Conservation (phyloP, 2,797 vertebrate species). For the Galagoides demidoff region DNA sequence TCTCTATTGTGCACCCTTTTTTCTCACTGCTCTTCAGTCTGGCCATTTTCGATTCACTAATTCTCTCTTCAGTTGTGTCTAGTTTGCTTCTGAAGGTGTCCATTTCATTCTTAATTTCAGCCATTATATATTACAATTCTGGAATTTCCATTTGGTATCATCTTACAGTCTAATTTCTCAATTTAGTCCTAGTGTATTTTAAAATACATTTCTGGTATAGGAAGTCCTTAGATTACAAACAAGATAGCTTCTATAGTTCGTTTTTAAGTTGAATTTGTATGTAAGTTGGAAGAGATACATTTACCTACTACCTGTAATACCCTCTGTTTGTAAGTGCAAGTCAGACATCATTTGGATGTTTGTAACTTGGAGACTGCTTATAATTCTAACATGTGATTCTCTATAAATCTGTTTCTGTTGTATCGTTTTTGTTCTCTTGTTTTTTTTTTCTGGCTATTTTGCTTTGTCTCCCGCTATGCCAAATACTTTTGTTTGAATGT, state of each 20-base stretch:
- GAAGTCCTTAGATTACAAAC: too few species aligned
- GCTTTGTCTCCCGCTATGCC: neutral
- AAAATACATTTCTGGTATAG: slow-evolving; percentile 10
- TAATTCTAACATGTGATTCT: slow-evolving; percentile 16
- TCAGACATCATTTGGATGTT: too few species aligned
- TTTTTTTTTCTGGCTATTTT: neutral
- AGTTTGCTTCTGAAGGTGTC: neutral
- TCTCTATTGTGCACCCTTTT: slow-evolving; percentile 16
- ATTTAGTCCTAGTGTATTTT: slow-evolving; percentile 17
- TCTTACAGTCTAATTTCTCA: neutral
- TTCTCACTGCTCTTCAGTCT: neutral
- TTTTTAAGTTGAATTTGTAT: too few species aligned
- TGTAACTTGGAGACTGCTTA: too few species aligned
- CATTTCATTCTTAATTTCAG: slow-evolving; percentile 36
- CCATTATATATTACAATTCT: neutral
- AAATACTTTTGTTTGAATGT: slow-evolving; percentile 17
- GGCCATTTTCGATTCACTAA: slow-evolving; percentile 34
- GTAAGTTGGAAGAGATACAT: too few species aligned
- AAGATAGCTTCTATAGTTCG: too few species aligned
- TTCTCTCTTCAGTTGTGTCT: slow-evolving; percentile 30
- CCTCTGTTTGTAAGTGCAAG: too few species aligned
- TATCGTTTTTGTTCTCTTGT: neutral
- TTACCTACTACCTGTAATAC: too few species aligned
- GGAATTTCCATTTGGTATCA: slow-evolving; percentile 37
- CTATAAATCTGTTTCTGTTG: neutral